These are phyloP conservation scores for Puffinus mauretanicus DNA, from an alignment of 2,113 vertebrate species.

Conservation along the genomic window DNA sequence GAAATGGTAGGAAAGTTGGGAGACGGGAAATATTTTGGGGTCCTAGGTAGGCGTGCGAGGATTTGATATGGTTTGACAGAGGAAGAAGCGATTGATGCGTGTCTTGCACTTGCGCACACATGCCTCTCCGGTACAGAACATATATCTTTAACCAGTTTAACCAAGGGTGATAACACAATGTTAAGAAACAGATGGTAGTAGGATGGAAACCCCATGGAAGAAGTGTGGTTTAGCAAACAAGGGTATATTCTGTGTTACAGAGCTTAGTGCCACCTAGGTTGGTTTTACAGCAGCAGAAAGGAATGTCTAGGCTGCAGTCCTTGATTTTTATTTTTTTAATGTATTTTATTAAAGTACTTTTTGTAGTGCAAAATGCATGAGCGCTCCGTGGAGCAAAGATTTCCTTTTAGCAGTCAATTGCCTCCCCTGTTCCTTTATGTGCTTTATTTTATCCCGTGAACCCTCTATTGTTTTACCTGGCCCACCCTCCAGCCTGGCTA, in stretches of 20 bases:
- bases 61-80: neutral
- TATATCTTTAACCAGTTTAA: neutral
- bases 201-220: neutral
- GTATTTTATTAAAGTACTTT: neutral
- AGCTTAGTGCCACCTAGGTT: neutral
- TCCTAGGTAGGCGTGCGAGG: neutral
- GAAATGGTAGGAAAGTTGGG: neutral
- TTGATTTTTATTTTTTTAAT: neutral
- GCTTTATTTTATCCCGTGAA: neutral
- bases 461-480: neutral
- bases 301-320: neutral
- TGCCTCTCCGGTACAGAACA: neutral
- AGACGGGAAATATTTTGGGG: neutral
- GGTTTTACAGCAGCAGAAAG: neutral
- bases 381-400: neutral
- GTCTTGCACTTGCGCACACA: neutral
- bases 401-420: neutral
- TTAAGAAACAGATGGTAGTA: too few species aligned
- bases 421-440: neutral
- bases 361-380: neutral
- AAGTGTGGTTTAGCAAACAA: neutral
- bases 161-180: neutral
- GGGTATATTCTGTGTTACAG: neutral
- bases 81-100: neutral
- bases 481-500: neutral